Percentiles rank a stretch among this genome's conserved stretches.
These are phyloP conservation scores for Alectura lathami DNA, from an alignment of 2,113 vertebrate genomes.

Conservation along the genomic window DNA sequence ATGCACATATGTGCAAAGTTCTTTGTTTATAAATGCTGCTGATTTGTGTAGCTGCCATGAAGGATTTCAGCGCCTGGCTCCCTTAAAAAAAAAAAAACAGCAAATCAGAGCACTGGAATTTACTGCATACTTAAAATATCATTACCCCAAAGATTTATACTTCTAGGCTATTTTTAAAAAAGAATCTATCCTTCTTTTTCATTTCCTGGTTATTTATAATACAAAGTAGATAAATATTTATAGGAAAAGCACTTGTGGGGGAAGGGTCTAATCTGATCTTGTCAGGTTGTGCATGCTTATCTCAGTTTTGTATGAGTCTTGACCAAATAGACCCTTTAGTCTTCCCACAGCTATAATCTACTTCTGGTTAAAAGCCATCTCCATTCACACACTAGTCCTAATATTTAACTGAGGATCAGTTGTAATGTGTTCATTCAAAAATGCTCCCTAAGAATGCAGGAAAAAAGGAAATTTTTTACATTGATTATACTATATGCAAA, in stretches of 20 bases:
- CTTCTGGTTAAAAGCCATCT: conserved; percentile 67
- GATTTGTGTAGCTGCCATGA: not conserved
- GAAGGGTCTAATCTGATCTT: conserved; percentile 69
- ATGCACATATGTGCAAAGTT: conserved; percentile 25
- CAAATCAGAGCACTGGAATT: conserved; percentile 47
- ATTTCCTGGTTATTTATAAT: conserved; percentile 58
- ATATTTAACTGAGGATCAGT: conserved; percentile 54
- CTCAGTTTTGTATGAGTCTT: conserved; percentile 65
- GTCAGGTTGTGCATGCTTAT: conserved; percentile 66
- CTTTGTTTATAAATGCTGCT: conserved; percentile 1
- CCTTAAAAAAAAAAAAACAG: not conserved
- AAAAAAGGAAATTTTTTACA: not conserved
- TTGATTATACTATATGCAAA: not conserved
- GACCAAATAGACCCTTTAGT: conserved; percentile 65
- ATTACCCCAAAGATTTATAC: conserved; percentile 1
- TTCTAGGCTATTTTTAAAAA: not conserved
- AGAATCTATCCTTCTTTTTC: not conserved
- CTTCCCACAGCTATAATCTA: conserved; percentile 52
- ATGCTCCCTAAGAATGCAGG: not conserved
- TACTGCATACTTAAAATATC: not conserved
- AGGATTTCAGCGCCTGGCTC: conserved; percentile 31
- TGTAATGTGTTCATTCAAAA: conserved; percentile 55
- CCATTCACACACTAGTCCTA: conserved; percentile 49
- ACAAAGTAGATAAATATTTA: conserved; percentile 68
- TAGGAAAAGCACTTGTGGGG: conserved; percentile 49